A percentile compares a stretch with the other conserved stretches of the same genome.
Conservation (phyloP, 2,888 invertebrate genomes). For the Plusia festucae region DNA sequence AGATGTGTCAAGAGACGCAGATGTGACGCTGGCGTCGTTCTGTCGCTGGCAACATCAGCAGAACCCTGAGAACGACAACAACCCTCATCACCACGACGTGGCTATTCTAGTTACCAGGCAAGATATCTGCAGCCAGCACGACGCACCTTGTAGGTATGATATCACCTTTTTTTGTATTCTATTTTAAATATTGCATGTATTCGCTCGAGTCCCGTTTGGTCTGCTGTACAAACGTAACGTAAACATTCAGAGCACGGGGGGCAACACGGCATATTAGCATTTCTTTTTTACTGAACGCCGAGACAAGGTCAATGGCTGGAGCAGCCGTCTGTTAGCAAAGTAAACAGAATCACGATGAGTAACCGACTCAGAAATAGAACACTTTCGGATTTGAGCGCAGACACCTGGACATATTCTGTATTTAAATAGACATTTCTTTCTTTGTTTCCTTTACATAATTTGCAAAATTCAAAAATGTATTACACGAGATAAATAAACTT, state of each 20-base stretch:
- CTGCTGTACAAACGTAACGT: conserved; percentile 18
- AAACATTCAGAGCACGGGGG: conserved; percentile 54
- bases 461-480: conserved; percentile 33
- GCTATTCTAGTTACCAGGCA: conserved; percentile 95
- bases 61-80: conserved; percentile 93
- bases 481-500: conserved; percentile 23
- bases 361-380: conserved; percentile 81
- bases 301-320: conserved; percentile 87
- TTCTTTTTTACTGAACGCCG: conserved; percentile 71
- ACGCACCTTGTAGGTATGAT: conserved; percentile 87
- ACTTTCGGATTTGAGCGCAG: conserved; percentile 76
- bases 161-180: conserved; percentile 18
- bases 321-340: conserved; percentile 80
- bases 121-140: conserved; percentile 91
- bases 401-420: conserved; percentile 72
- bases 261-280: conserved; percentile 67
- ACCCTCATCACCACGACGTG: conserved; percentile 97
- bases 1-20: conserved; percentile 94
- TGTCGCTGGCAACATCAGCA: conserved; percentile 95
- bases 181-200: background rate
- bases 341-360: conserved; percentile 84
- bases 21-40: conserved; percentile 94
- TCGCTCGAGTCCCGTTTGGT: conserved; percentile 22
- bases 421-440: conserved; percentile 61
- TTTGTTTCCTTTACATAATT: conserved; percentile 56